Conservation (phyloP, 2,888 invertebrate species). For the Chymomyza fuscimana region DNA sequence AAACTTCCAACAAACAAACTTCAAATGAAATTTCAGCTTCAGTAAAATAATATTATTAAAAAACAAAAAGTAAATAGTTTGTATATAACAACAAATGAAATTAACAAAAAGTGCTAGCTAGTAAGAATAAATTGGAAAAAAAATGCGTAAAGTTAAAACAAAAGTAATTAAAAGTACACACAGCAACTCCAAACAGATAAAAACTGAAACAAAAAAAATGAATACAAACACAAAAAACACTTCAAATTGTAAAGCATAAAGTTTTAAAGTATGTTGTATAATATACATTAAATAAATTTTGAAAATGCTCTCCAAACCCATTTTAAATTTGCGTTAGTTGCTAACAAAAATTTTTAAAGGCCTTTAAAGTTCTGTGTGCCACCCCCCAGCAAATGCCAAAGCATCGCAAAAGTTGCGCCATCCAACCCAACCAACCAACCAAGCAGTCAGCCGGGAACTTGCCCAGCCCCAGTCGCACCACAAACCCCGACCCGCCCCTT, state of each 20-base stretch:
- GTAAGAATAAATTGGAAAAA: slow-evolving; percentile 33
- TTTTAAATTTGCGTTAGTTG: slow-evolving; percentile 12
- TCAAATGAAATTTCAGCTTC: background rate
- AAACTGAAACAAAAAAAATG: slow-evolving; percentile 9
- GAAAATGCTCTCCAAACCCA: slow-evolving; percentile 35
- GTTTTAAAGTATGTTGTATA: slow-evolving; percentile 44
- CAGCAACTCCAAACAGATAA: slow-evolving; percentile 3
- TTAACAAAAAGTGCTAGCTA: slow-evolving; percentile 28
- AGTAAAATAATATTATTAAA: slow-evolving; percentile 23
- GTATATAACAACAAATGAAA: slow-evolving; percentile 27
- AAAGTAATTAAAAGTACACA: slow-evolving; percentile 32
- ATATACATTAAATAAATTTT: slow-evolving; percentile 47
- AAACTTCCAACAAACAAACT: slow-evolving; percentile 34
- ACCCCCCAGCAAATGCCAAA: slow-evolving; percentile 25
- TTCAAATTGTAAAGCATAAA: slow-evolving; percentile 42
- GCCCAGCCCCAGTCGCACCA: background rate
- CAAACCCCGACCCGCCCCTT: slow-evolving; percentile 4
- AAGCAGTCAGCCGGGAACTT: background rate
- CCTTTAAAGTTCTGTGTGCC: slow-evolving; percentile 32
- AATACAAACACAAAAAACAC: slow-evolving; percentile 1
- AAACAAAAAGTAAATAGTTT: slow-evolving; percentile 22
- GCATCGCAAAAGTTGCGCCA: slow-evolving; percentile 11
- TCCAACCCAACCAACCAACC: background rate
- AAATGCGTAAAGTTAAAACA: slow-evolving; percentile 18
- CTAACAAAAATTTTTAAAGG: slow-evolving; percentile 32